Evolutionary conservation across 2,888 invertebrate species (phyloP).

Genomic region (Baronia brevicornis): DNA sequence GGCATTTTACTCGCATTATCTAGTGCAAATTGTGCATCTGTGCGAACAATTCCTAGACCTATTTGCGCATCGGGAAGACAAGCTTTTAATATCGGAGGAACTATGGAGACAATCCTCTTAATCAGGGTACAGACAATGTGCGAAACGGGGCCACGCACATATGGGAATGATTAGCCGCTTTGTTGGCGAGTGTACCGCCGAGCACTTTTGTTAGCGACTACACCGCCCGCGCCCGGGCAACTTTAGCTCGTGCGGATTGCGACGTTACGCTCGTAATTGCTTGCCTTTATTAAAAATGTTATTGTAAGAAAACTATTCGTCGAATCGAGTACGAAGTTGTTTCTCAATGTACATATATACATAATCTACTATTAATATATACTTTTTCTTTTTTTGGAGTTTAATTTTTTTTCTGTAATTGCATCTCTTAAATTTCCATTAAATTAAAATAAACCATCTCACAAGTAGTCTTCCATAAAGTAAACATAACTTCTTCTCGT

Average conservation of each 20-base stretch:
- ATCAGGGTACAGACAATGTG: conserved; percentile 69
- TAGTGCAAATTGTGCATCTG: conserved; percentile 32
- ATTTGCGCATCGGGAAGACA: conserved; percentile 49
- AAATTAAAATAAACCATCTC: too few species aligned
- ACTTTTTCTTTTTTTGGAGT: too few species aligned
- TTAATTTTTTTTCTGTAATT: too few species aligned
- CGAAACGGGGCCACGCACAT: conserved; percentile 70
- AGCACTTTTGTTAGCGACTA: conserved; percentile 52
- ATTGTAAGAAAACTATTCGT: conserved; percentile 25
- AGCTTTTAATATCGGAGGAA: conserved; percentile 69
- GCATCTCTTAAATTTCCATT: too few species aligned
- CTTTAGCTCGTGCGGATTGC: conserved; percentile 33
- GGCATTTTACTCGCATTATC: conserved; percentile 41
- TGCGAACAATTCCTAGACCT: conserved; percentile 30
- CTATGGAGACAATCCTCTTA: conserved; percentile 74
- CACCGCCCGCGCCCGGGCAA: conserved; percentile 32
- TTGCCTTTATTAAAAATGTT: conserved; percentile 35
- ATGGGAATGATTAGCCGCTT: conserved; percentile 58
- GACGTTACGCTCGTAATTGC: conserved; percentile 32
- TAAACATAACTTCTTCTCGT: too few species aligned
- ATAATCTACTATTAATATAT: conserved; percentile 1
- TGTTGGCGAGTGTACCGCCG: conserved; percentile 43
- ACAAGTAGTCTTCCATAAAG: too few species aligned
- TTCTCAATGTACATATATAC: conserved; percentile 18
- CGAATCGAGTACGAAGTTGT: conserved; percentile 17